Percentiles rank a stretch among this genome's conserved stretches.
Conservation (phyloP, 2,888 invertebrate species). For the Patella ulyssiponensis region DNA sequence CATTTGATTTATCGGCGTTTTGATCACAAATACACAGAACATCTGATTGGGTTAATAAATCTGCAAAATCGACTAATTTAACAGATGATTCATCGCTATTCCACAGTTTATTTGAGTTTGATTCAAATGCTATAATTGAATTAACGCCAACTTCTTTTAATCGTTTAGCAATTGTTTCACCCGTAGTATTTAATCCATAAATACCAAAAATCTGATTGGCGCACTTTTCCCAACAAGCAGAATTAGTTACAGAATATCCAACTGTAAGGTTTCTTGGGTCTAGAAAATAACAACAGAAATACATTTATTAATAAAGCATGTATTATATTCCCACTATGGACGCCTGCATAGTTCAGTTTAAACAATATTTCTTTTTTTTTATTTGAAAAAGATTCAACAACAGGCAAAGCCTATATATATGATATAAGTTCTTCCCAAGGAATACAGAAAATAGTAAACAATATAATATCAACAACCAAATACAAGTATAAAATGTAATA, state of each 20-base stretch:
- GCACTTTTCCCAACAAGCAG: neutral
- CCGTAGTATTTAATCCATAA: slow-evolving; percentile 65
- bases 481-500: too few relatives aligned
- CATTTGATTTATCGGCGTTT: slow-evolving; percentile 83
- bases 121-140: slow-evolving; percentile 30
- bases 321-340: too few relatives aligned
- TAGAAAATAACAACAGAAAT: too few relatives aligned
- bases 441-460: too few relatives aligned
- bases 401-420: too few relatives aligned
- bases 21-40: slow-evolving; percentile 85
- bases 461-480: too few relatives aligned
- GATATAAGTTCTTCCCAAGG: too few relatives aligned
- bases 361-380: too few relatives aligned
- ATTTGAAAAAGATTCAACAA: too few relatives aligned
- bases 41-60: slow-evolving; percentile 83
- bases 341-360: too few relatives aligned
- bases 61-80: slow-evolving; percentile 80
- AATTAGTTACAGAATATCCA: neutral
- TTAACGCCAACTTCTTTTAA: slow-evolving; percentile 83
- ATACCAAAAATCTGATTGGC: slow-evolving; percentile 79
- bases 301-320: too few relatives aligned
- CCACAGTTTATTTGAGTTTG: slow-evolving; percentile 79
- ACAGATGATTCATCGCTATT: slow-evolving; percentile 77
- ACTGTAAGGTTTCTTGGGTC: too few relatives aligned
- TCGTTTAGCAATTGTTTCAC: slow-evolving; percentile 82